Evolutionary conservation across 2,888 invertebrate species (phyloP), one percentile per base, ranked within the genome.

Genomic region (Caenorhabditis afra): DNA sequence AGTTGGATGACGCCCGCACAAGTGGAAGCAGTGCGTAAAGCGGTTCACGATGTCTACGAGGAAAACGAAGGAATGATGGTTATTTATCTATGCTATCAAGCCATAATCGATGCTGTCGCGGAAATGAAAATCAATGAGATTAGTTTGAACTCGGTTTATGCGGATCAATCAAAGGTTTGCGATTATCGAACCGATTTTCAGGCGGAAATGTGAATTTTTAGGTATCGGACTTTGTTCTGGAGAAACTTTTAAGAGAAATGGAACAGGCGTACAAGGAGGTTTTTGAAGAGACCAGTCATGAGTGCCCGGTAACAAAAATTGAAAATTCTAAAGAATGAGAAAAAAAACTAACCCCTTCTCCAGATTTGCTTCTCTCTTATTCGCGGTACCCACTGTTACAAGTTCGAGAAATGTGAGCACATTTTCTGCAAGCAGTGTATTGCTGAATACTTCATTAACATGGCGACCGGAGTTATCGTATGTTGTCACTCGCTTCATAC

Each of bases 341-440:
- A 50, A 10, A 59, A 11, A 10, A 8, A 18, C n/a, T 23, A 11
- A 37, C n/a, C 3, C 4, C n/a, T 45, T 49, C 39, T 67, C 7
- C 12, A 79, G 77, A 92, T 93, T 61, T 94, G 94, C 87, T 92
- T 93, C 74, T 79, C 85, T 35, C 91, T 91, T 37, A 91, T 91
- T 81, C 81, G 87, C 14, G 93, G 93, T 2, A 81, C 81, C 2
- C 90, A 92, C 50, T 93, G 93, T 85, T 91, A 92, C 3, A 90
- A 91, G 71, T 93, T 93, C 85, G 86, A 90, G 37, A 91, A 91
- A 1, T 94, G 93, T 89, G 87, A 90, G 18, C 93, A 94, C 87
- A 91, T 92, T 10, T 93, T 92, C 89, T 94, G 94, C 88, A 92
- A 91, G 64, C 91, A 92, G 10, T 94, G 94, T 86, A 91, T 93